A percentile compares a stretch with the other conserved stretches of the same genome.
These are phyloP conservation scores for Aldabrachelys gigantea DNA, from an alignment of 2,113 vertebrate genomes.

Conservation along the genomic window DNA sequence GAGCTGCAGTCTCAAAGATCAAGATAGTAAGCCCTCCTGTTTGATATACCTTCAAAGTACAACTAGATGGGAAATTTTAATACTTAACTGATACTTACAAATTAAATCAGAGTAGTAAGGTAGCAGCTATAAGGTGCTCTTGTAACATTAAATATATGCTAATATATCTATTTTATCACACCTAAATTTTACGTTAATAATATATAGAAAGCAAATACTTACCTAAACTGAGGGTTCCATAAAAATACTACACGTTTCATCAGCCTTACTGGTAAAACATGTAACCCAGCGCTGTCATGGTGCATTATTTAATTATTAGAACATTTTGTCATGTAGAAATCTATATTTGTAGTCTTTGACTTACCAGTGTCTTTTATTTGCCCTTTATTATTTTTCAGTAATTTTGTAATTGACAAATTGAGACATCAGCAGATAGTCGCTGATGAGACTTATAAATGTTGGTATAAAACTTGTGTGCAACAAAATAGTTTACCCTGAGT, in stretches of 20 bases:
- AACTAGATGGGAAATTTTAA: not conserved
- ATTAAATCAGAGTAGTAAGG: not conserved
- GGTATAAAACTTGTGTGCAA: not conserved
- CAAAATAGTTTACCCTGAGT: not conserved
- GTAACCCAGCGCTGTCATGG: not conserved
- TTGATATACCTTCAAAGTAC: conserved; percentile 7
- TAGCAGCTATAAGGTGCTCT: not conserved
- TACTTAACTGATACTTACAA: not conserved
- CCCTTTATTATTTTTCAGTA: not conserved
- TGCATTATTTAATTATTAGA: not conserved
- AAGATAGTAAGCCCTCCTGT: not conserved
- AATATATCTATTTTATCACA: not conserved
- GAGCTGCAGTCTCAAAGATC: not conserved
- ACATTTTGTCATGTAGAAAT: not conserved
- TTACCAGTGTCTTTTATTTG: not conserved
- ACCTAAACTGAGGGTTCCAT: not conserved
- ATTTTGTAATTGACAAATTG: not conserved
- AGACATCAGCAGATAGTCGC: not conserved
- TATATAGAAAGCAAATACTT: not conserved
- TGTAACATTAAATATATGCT: not conserved
- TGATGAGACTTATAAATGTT: not conserved
- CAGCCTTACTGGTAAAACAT: not conserved
- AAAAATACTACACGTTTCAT: not conserved
- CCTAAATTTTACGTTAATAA: not conserved
- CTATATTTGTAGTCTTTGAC: not conserved